These are phyloP conservation scores for Caenorhabditis tropicalis DNA, from an alignment of 1,140 invertebrate genomes.

Conservation along the genomic window DNA sequence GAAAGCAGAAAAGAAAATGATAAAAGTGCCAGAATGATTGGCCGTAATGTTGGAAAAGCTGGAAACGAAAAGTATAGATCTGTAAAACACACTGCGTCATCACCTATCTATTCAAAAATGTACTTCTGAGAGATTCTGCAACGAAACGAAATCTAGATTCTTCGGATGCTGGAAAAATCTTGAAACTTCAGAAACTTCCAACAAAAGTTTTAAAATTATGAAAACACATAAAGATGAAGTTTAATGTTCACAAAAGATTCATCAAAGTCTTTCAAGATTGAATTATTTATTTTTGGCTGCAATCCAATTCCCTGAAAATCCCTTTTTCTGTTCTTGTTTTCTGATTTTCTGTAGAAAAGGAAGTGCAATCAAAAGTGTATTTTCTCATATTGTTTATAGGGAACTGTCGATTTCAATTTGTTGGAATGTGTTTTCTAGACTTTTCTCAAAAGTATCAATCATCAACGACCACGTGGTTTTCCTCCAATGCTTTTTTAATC, in stretches of 20 bases:
- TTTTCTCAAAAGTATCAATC: conserved; percentile 7
- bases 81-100: neutral
- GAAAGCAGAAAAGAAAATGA: neutral
- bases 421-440: conserved; percentile 9
- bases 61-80: neutral
- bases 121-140: too few relatives aligned
- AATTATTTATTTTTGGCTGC: too few relatives aligned
- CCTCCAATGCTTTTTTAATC: too few relatives aligned
- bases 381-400: neutral
- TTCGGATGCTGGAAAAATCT: too few relatives aligned
- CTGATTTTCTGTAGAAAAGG: neutral
- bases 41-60: neutral
- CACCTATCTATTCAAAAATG: neutral
- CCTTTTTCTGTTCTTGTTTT: too few relatives aligned
- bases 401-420: neutral
- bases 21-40: neutral
- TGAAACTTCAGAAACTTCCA: too few relatives aligned
- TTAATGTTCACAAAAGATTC: too few relatives aligned
- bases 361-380: neutral
- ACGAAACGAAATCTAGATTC: too few relatives aligned
- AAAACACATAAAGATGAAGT: too few relatives aligned
- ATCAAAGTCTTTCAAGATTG: too few relatives aligned
- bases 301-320: too few relatives aligned
- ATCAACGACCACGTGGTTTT: conserved; percentile 25
- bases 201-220: too few relatives aligned